Percentiles rank a stretch among this genome's conserved stretches.
Conservation (phyloP, 2,888 invertebrate genomes). For the Spodoptera picta region DNA sequence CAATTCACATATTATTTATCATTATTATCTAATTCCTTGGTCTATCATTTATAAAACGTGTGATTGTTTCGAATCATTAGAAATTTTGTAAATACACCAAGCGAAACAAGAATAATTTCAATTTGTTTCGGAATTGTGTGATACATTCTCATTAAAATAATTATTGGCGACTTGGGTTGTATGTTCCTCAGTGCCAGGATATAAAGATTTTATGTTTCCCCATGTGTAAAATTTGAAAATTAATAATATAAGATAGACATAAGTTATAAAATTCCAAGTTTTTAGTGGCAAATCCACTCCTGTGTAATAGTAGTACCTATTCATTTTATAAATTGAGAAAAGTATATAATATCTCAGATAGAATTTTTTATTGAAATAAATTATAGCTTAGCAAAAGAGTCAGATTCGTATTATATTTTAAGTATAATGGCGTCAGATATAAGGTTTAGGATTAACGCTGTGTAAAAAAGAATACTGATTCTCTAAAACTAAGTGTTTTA, state of each 20-base stretch:
- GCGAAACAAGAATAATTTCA: slow-evolving; percentile 65
- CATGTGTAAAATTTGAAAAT: slow-evolving; percentile 71
- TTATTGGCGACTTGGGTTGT: slow-evolving; percentile 52
- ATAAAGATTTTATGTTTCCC: slow-evolving; percentile 61
- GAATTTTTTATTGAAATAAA: slow-evolving; percentile 75
- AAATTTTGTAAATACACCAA: slow-evolving; percentile 75
- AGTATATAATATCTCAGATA: slow-evolving; percentile 77
- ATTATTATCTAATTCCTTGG: slow-evolving; percentile 26
- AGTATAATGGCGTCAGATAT: slow-evolving; percentile 78
- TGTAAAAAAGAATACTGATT: slow-evolving; percentile 86
- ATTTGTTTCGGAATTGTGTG: slow-evolving; percentile 52
- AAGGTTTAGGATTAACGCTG: slow-evolving; percentile 81
- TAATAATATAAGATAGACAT: slow-evolving; percentile 65
- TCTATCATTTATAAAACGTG: slow-evolving; percentile 19
- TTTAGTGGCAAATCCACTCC: slow-evolving; percentile 71
- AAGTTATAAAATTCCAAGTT: slow-evolving; percentile 76
- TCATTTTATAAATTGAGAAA: slow-evolving; percentile 74
- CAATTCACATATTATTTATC: slow-evolving; percentile 60
- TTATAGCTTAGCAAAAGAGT: slow-evolving; percentile 81
- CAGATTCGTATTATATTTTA: slow-evolving; percentile 87
- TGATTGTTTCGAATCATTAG: slow-evolving; percentile 49
- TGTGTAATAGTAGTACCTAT: slow-evolving; percentile 73
- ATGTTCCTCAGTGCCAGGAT: slow-evolving; percentile 62
- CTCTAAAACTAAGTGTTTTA: slow-evolving; percentile 72
- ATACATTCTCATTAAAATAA: slow-evolving; percentile 46